Base-by-base conservation (phyloP, 1,140 invertebrate genomes). In the Eufriesea mexicana region DNA sequence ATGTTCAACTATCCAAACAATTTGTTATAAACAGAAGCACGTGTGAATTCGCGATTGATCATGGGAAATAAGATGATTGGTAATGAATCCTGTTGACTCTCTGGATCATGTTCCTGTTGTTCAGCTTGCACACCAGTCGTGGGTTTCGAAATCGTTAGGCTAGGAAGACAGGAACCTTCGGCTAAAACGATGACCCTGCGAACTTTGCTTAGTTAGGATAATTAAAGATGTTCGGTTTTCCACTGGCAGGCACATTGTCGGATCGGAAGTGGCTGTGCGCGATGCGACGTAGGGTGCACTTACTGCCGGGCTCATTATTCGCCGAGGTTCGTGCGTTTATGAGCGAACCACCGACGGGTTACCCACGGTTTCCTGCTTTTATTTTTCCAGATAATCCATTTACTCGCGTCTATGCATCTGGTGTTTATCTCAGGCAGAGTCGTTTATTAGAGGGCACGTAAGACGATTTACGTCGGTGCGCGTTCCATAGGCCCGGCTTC, bases 351-450 rank as follows among this genome's bases (percentile, higher is more conserved):
- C 28, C 55, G 64, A 80, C 61, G 42, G n/a, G 25, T 12, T 64
- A 75, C 71, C 66, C 55, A 61, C 16, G 35, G 28, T 45, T 25
- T 0, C 16, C 61, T 61, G 73, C 67, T 82, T 86, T 83, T 83
- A 59, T 87, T 86, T 86, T 76, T 70, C 62, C 64, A 51, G 28
- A 54, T 74, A 82, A 80, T 64, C 71, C 47, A 74, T 59, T 73
- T 85, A 79, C 64, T 25, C 45, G 42, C 72, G 55, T 54, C 57
- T 78, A 67, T 51, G 66, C 81, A 49, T 66, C 66, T 47, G 77
- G 35, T 54, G 57, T 80, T 80, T 75, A 85, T 81, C 84, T 61
- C 49, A 20, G 70, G 57, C 75, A 79, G 70, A 75, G 68, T 74
- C 82, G 59, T 71, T 79, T 18, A 61, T 84, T 73, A 73, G 51